Evolutionary conservation across 1,140 invertebrate species (phyloP), one percentile per base, ranked within the genome.

Genomic region (Geopemphigus sp.): DNA sequence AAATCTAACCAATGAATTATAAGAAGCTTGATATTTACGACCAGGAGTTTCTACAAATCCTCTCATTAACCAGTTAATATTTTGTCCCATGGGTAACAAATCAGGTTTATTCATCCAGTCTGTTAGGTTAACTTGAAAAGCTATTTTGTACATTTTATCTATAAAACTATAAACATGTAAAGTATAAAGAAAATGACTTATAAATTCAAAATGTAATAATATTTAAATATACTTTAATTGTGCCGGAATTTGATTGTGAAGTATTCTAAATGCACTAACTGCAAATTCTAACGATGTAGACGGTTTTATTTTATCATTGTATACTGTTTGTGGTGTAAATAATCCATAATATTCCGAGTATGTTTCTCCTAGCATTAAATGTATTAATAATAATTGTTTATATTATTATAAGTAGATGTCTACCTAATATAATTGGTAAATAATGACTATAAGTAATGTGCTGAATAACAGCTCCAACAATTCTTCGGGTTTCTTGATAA

Each of bases 391-490:
- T n/a, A 73, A 8, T 32, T 50, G 24, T 26, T 29, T 29, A 12
- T 29, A 63, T 29, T 29, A 63, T 39, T 39, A 39, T 39, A 39
- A 39, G 32, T 39, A 39, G 8, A 8, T 47, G 17, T 4, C 5
- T 84, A 85, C 94, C 93, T 45, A 96, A 86, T 10, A 97, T 84
- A 50, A 91, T 85, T 1, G 94, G 94, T 63, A 97, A 84, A 90
- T 93, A 98, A 84, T 97, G 93, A 68, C 90, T 90, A 84, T 93
- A 97, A 1, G 94, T 94, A 57, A 98, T 94, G 83, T 94, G 92
- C 83, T 97, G 95, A 83, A 97, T 90, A 84, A 94, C 88, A 53
- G 95, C 95, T 4, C 93, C 90, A 6, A 97, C 92, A 39, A 97
- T 91, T 70, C 90, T 89, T 82, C 94, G 89, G 0, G 94, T 89